Evolutionary conservation across 2,888 invertebrate genomes (phyloP), one percentile per base, ranked within the genome.

Genomic region (Drosophila acutilabella): DNA sequence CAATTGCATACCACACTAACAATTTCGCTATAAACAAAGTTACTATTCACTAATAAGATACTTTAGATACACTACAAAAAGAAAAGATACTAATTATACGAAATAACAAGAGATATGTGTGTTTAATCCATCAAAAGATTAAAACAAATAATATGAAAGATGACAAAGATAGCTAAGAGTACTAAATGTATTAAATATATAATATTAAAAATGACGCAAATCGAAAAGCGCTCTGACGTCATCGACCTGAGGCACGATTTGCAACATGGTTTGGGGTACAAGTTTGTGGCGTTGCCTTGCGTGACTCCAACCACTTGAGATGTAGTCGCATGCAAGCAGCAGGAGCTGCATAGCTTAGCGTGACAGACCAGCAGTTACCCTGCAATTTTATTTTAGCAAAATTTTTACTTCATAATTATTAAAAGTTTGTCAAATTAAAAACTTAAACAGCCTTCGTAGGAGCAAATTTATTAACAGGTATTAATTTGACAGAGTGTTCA

Each of bases 171-270:
- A 23, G 30, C 30, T 26, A 13, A 44, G 23, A 30, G 30, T 30
- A 30, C 30, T 30, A 30, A 30, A 30, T 30, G 8, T 30, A 30
- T 6, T 36, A 13, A 4, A 13, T 48, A 8, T 16, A 6, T 42
- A 30, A 8, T 42, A 30, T 45, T 18, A 30, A 44, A 51, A 59
- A 36, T 57, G 74, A 75, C 64, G 41, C 42, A 51, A 73, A 64
- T 77, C 11, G 33, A 41, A 78, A 68, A 16, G 62, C 53, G 53
- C 18, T 14, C 45, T 60, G 64, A 72, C 71, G 66, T 66, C 61
- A 76, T 61, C 20, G 18, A 38, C 16, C 23, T 11, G 16, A 23
- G 57, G 13, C 51, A 40, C 44, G 70, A 47, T 54, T 60, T 57
- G 42, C 14, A 30, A 45, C 44, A 38, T 48, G 62, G 10, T 30